A percentile compares a stretch with the other conserved stretches of the same genome.
Conservation (phyloP, 2,797 vertebrate genomes). For the Cynopterus sphinx region DNA sequence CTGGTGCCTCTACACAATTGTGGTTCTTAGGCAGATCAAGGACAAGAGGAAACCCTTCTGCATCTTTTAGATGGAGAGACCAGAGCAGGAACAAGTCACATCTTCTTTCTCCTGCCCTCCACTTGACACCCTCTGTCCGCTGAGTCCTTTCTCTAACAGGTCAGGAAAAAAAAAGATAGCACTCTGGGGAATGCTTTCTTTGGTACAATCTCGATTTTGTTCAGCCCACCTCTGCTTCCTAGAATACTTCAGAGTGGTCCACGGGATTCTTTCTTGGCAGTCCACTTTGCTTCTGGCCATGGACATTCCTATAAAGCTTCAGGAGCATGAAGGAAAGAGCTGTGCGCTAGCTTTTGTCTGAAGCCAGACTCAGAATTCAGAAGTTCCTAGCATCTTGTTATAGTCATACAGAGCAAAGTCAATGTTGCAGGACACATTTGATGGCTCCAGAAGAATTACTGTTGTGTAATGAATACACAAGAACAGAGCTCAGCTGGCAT, state of each 20-base stretch:
- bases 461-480: slow-evolving; percentile 24
- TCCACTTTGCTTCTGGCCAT: background rate
- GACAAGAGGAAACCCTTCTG: background rate
- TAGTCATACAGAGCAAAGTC: background rate
- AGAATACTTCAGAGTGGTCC: background rate
- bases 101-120: background rate
- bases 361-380: slow-evolving; percentile 9
- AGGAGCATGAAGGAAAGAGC: background rate
- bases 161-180: background rate
- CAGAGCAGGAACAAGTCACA: background rate
- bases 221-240: background rate
- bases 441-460: background rate
- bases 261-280: background rate
- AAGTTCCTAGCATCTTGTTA: background rate
- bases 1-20: background rate
- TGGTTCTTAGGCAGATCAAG: background rate
- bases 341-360: background rate
- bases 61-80: background rate
- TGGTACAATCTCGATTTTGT: background rate
- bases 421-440: background rate
- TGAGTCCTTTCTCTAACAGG: background rate
- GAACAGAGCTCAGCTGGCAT: background rate
- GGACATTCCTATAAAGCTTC: background rate
- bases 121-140: background rate
- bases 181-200: background rate